phyloP scores from a whole-genome alignment of 2,888 invertebrate species.

The Sceliomorpha sp. region DNA sequence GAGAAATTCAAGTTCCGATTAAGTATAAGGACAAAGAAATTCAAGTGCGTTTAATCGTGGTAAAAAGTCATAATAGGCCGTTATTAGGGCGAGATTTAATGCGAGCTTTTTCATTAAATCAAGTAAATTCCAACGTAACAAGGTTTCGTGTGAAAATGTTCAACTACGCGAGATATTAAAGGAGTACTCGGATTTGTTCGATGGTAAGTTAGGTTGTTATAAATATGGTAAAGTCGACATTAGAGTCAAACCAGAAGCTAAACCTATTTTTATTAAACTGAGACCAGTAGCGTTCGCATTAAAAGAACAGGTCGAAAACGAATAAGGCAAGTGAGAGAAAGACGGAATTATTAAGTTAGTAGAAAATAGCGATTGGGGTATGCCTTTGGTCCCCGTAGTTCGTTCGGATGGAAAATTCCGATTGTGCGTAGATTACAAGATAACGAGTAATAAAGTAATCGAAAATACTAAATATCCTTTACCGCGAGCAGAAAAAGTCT shows the following conservation, averaged over 20 bases:
- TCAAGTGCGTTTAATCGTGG: constrained; percentile 28
- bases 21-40: constrained; percentile 17
- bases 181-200: constrained; percentile 24
- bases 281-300: constrained; percentile 30
- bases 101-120: constrained; percentile 33
- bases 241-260: constrained; percentile 8
- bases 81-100: constrained; percentile 51
- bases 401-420: constrained; percentile 44
- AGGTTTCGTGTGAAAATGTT: too few relatives aligned
- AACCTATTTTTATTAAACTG: constrained; percentile 30
- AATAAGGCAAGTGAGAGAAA: constrained; percentile 18
- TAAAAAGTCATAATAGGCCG: constrained; percentile 31
- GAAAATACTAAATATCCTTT: constrained; percentile 61
- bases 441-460: constrained; percentile 62
- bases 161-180: too few relatives aligned
- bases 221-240: constrained; percentile 29
- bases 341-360: constrained; percentile 13
- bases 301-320: constrained; percentile 6
- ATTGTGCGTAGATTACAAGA: constrained; percentile 59
- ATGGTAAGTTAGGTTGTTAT: constrained; percentile 18
- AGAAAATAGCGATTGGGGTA: constrained; percentile 34
- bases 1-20: constrained; percentile 43
- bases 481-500: constrained; percentile 65
- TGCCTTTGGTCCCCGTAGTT: constrained; percentile 41
- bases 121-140: constrained; percentile 15